Evolutionary conservation across 2,888 invertebrate species (phyloP), one percentile per base, ranked within the genome.

Genomic region (Isoperla grammatica): DNA sequence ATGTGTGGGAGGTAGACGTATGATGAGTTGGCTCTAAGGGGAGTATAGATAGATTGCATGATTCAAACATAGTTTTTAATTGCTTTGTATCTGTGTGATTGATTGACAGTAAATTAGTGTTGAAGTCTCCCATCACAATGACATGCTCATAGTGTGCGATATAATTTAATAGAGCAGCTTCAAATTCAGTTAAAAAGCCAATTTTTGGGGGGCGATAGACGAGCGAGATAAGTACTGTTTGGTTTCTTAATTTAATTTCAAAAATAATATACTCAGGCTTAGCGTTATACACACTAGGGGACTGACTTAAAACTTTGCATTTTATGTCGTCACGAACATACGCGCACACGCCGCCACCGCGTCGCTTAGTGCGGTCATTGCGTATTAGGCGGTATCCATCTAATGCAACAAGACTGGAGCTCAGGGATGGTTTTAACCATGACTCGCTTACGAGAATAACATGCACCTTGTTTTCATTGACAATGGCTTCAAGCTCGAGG

Each of bases 181-280:
- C 35, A 19, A 57, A 20, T 2, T 57, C 48, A 13, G 35, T 11
- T n/a, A 46, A 35, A 57, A 46, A 15, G 12, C 2, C 48, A 11
- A 49, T 37, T 13, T 46, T 46, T n/a, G n/a, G n/a, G 45, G 49
- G 57, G 12, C 45, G 45, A 57, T 48, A 57, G 11, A 49, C 35
- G 6, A 57, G 29, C 12, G 48, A 12, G 6, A 57, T 6, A 20
- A 46, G 22, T 12, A 57, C 13, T 12, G 45, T 29, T 9, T 29
- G 13, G 17, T 17, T 13, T 19, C 15, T 15, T 6, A 45, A 13
- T 22, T 9, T 17, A 13, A 56, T 22, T n/a, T 56, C 57, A 42
- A 56, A 43, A 8, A 40, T 20, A 11, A 56, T 1, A 45, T 50
- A 56, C 15, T 56, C 57, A 8, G 35, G 9, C 9, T n/a, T n/a